Conservation (phyloP, 2,888 invertebrate species). For the Ethmia dodecea region DNA sequence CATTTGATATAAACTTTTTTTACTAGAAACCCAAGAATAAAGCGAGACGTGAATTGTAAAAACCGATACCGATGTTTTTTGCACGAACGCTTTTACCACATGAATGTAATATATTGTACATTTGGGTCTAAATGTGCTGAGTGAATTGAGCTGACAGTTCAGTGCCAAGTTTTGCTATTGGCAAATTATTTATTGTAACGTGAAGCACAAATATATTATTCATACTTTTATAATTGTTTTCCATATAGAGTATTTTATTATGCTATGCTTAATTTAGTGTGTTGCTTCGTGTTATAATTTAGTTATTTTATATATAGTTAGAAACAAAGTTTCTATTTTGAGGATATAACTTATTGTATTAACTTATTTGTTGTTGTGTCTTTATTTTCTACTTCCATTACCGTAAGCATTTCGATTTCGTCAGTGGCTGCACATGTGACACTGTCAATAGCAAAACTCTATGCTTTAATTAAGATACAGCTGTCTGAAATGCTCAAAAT, state of each 20-base stretch:
- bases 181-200: constrained; percentile 45
- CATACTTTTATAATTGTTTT: constrained; percentile 50
- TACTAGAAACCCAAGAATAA: constrained; percentile 71
- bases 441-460: constrained; percentile 76
- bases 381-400: constrained; percentile 50
- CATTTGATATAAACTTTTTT: constrained; percentile 78
- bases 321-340: constrained; percentile 73
- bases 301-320: constrained; percentile 64
- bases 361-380: constrained; percentile 75
- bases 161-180: constrained; percentile 76
- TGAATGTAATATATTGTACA: constrained; percentile 77
- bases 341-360: constrained; percentile 65
- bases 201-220: constrained; percentile 51
- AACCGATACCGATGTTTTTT: constrained; percentile 67
- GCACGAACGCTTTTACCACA: constrained; percentile 71
- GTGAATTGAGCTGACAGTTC: constrained; percentile 71
- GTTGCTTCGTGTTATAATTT: constrained; percentile 74
- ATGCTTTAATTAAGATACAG: constrained; percentile 66
- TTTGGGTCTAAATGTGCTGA: constrained; percentile 75
- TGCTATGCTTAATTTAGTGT: constrained; percentile 70
- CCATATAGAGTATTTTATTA: constrained; percentile 68
- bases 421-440: constrained; percentile 42
- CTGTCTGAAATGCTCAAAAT: constrained; percentile 74
- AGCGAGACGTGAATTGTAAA: constrained; percentile 66
- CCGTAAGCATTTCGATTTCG: constrained; percentile 38